Conservation (phyloP, 2,113 vertebrate species). For the Gobius niger region DNA sequence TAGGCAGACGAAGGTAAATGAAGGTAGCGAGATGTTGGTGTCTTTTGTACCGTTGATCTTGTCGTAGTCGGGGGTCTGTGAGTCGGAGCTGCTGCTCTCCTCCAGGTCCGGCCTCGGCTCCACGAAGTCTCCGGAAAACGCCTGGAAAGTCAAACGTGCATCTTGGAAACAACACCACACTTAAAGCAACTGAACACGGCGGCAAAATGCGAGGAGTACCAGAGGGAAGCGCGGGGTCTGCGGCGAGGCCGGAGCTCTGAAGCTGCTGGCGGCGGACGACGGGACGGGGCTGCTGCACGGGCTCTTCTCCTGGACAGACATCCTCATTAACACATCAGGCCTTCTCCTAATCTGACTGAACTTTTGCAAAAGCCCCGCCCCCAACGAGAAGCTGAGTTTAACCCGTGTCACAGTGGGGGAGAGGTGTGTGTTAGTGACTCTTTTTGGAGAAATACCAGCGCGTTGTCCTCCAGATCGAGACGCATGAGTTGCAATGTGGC, state of each 20-base stretch:
- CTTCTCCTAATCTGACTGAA: too few relatives aligned
- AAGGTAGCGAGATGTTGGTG: background rate
- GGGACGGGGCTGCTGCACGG: conserved; percentile 83
- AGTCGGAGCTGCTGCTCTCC: conserved; percentile 91
- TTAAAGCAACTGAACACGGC: background rate
- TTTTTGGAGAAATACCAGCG: too few relatives aligned
- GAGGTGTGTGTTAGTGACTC: too few relatives aligned
- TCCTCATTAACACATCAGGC: too few relatives aligned
- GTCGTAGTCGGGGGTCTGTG: conserved; percentile 84
- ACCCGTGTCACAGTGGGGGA: too few relatives aligned
- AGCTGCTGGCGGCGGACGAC: conserved; percentile 80
- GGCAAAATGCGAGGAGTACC: conserved; percentile 59
- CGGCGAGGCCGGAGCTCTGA: conserved; percentile 75
- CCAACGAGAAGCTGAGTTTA: too few relatives aligned
- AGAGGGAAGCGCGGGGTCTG: conserved; percentile 78
- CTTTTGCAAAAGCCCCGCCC: too few relatives aligned
- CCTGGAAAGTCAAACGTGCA: conserved; percentile 59
- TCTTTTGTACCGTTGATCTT: conserved; percentile 79
- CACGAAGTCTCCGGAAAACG: conserved; percentile 81
- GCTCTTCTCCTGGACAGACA: conserved; percentile 77
- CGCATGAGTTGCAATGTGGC: too few relatives aligned
- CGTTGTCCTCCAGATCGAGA: too few relatives aligned
- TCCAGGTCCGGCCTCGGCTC: conserved; percentile 81
- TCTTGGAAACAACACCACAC: background rate
- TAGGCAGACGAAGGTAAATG: too few relatives aligned